Percentiles rank a stretch among this genome's conserved stretches.
phyloP scores from a whole-genome alignment of 2,888 invertebrate genomes.

The Agonum fuliginosum region DNA sequence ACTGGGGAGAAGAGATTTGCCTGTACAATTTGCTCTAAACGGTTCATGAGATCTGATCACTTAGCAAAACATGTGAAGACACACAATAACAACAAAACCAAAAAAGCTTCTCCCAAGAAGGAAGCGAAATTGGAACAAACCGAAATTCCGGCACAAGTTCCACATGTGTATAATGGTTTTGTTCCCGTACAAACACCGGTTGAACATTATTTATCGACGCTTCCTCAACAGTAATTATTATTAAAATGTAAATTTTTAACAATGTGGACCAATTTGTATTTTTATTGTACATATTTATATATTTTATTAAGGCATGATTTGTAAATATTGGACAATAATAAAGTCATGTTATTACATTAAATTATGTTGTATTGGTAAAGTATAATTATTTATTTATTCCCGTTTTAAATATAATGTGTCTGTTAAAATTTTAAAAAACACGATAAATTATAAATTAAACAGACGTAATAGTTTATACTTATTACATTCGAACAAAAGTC shows the following conservation, averaged over 20 bases:
- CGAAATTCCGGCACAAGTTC: constrained; percentile 13
- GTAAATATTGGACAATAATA: constrained; percentile 29
- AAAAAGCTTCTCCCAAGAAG: constrained; percentile 73
- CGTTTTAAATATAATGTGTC: too few relatives aligned
- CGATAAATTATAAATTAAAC: too few relatives aligned
- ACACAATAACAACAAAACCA: constrained; percentile 81
- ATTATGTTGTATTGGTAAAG: too few relatives aligned
- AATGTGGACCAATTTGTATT: constrained; percentile 44
- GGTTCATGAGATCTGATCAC: constrained; percentile 95
- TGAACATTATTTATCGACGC: constrained; percentile 6
- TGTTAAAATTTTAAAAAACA: too few relatives aligned
- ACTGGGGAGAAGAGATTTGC: constrained; percentile 92
- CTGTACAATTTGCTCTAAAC: constrained; percentile 90
- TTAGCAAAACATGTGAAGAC: constrained; percentile 95
- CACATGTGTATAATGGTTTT: constrained; percentile 44
- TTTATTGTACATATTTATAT: constrained; percentile 44
- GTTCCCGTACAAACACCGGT: background rate
- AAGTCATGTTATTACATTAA: constrained; percentile 36
- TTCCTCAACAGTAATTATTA: background rate
- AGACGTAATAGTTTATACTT: too few relatives aligned
- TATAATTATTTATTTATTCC: too few relatives aligned
- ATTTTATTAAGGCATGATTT: constrained; percentile 24
- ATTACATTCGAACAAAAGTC: too few relatives aligned
- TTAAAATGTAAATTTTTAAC: constrained; percentile 1
- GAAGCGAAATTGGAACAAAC: constrained; percentile 66